Conservation (phyloP, 2,113 vertebrate species). For the Colaptes auratus region DNA sequence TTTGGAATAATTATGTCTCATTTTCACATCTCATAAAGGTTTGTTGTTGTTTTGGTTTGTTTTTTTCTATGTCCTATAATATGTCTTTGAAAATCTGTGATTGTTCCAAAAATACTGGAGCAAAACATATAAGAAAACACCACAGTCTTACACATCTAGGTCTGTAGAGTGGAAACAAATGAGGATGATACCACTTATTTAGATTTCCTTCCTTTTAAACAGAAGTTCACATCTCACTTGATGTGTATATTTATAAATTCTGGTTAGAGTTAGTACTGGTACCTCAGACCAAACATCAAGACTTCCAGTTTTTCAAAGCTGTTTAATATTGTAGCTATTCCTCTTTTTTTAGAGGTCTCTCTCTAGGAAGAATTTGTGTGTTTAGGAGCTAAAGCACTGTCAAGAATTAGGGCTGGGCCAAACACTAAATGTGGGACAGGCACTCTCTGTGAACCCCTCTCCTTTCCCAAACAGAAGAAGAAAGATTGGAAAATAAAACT, state of each 20-base stretch:
- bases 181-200: background rate
- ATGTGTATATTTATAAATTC: background rate
- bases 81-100: background rate
- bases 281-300: background rate
- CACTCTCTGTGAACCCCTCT: too few species aligned
- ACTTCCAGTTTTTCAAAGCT: background rate
- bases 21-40: background rate
- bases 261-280: background rate
- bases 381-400: background rate
- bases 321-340: background rate
- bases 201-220: background rate
- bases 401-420: too few species aligned
- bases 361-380: background rate
- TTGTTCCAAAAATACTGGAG: background rate
- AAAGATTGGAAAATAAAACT: too few species aligned
- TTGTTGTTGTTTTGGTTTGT: too few species aligned
- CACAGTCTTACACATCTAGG: background rate
- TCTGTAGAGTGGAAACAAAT: background rate
- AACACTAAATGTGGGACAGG: too few species aligned
- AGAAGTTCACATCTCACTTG: background rate
- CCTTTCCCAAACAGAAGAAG: too few species aligned
- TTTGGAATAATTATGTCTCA: background rate
- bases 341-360: background rate
- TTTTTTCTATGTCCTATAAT: background rate
- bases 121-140: background rate